Conservation (phyloP, 2,113 vertebrate species). For the Zapus hudsonius region DNA sequence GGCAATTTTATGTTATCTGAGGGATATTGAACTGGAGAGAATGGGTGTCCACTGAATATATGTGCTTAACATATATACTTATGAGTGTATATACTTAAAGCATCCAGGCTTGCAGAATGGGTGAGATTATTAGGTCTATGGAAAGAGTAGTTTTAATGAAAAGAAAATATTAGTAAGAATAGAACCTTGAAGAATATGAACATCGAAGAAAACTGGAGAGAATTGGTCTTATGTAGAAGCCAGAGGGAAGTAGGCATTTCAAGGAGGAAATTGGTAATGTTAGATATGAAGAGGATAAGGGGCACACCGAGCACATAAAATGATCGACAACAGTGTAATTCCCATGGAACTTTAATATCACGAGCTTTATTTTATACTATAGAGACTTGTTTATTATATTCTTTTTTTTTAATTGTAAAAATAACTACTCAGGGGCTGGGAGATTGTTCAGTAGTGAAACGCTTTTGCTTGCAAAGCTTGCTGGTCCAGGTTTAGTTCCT, state of each 20-base stretch:
- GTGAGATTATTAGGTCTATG: slow-evolving; percentile 36
- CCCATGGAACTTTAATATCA: neutral
- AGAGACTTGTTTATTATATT: neutral
- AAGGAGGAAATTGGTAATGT: slow-evolving; percentile 20
- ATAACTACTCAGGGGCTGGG: too few relatives aligned
- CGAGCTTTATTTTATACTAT: slow-evolving; percentile 11
- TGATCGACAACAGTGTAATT: neutral
- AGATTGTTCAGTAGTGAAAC: too few relatives aligned
- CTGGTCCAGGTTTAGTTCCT: too few relatives aligned
- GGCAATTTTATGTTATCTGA: slow-evolving; percentile 51
- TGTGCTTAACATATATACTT: too few relatives aligned
- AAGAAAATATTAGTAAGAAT: neutral
- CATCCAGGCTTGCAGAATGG: neutral
- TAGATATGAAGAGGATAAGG: slow-evolving; percentile 5
- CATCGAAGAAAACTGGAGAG: slow-evolving; percentile 10
- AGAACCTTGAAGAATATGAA: slow-evolving; percentile 7
- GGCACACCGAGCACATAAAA: neutral
- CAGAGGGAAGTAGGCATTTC: neutral
- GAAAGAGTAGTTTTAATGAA: slow-evolving; percentile 19
- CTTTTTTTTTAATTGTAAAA: slow-evolving; percentile 21
- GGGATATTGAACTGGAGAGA: neutral
- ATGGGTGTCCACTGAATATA: too few relatives aligned
- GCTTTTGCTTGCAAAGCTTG: too few relatives aligned
- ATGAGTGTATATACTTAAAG: neutral
- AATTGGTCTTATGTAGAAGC: neutral